phyloP scores from a whole-genome alignment of 2,888 invertebrate species.

The Trachelus tabidus region DNA sequence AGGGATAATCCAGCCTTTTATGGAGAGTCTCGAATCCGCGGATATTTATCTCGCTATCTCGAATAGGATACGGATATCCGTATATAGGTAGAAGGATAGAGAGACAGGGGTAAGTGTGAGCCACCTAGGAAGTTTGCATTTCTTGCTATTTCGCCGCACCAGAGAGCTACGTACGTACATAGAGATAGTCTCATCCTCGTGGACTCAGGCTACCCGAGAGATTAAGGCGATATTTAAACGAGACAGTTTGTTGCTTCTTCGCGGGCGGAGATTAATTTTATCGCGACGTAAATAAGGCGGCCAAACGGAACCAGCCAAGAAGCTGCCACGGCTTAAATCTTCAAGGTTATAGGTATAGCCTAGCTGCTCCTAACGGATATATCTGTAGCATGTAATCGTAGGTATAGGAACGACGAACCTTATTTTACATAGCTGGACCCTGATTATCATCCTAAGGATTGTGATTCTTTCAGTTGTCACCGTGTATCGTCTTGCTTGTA shows the following conservation, averaged over 20 bases:
- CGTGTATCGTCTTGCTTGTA: background rate
- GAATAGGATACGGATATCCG: background rate
- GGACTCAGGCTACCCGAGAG: conserved; percentile 21
- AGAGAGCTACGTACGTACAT: background rate
- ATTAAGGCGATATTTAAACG: conserved; percentile 55
- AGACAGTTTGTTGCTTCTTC: conserved; percentile 26
- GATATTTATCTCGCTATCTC: background rate
- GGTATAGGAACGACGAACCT: too few relatives aligned
- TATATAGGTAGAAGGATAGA: background rate
- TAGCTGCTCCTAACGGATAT: background rate
- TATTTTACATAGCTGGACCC: background rate
- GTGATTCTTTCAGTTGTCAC: background rate
- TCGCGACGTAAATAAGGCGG: conserved; percentile 2
- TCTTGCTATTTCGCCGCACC: conserved; percentile 10
- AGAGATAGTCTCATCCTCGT: background rate
- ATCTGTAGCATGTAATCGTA: too few relatives aligned
- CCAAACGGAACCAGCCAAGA: background rate
- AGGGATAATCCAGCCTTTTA: conserved; percentile 40
- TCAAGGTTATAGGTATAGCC: background rate
- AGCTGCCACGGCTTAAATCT: conserved; percentile 2
- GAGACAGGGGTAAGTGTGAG: background rate
- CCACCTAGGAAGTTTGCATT: conserved; percentile 7
- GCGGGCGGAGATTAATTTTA: conserved; percentile 24
- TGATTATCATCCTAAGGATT: background rate
- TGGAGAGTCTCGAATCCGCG: background rate